phyloP scores from a whole-genome alignment of 2,113 vertebrate species.

The Hemichromis elongatus region DNA sequence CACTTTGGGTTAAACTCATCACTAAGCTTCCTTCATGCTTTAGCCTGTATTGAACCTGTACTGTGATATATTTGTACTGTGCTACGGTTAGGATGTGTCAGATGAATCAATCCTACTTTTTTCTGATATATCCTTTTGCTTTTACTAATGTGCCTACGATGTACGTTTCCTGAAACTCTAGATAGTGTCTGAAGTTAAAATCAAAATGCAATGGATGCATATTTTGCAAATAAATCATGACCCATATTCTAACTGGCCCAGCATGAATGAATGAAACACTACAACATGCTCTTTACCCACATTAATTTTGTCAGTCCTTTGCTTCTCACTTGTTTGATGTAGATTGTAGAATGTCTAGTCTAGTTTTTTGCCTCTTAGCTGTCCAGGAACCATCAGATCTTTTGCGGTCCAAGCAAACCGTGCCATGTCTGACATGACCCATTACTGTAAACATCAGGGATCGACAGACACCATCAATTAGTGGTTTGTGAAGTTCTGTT shows the following conservation, averaged over 20 bases:
- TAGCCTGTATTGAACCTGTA: not conserved
- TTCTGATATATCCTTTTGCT: not conserved
- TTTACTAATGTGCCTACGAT: not conserved
- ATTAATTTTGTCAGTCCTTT: not conserved
- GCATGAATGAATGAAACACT: not conserved
- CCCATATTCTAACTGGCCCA: not conserved
- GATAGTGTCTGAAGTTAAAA: not conserved
- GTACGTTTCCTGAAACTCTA: not conserved
- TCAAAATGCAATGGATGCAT: not conserved
- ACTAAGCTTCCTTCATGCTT: slow-evolving; percentile 2
- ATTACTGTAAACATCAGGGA: not conserved
- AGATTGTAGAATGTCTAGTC: not conserved
- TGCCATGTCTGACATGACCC: not conserved
- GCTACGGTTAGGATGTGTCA: not conserved
- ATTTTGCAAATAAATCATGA: not conserved
- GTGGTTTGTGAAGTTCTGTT: not conserved
- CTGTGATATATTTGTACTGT: slow-evolving; percentile 28
- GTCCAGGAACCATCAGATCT: not conserved
- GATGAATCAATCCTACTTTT: not conserved
- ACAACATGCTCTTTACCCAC: not conserved
- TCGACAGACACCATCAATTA: not conserved
- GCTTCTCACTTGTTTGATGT: not conserved
- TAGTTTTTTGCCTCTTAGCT: not conserved
- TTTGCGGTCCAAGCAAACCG: not conserved
- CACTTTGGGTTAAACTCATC: slow-evolving; percentile 17